Evolutionary conservation across 2,797 vertebrate species (phyloP), one percentile per base, ranked within the genome.

Genomic region (Rhadinocentrus ornatus): DNA sequence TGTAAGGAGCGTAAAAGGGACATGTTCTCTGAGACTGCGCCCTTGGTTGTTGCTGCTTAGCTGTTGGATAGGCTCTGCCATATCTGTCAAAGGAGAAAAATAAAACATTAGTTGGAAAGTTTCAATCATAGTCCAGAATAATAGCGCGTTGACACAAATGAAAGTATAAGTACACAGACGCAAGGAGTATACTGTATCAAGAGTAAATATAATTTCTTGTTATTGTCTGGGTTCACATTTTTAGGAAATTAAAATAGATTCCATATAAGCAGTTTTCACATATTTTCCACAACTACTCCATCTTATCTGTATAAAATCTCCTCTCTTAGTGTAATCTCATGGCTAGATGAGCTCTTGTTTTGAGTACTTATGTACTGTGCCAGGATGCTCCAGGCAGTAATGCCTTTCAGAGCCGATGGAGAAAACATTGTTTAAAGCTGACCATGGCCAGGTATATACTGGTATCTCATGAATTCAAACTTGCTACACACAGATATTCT

Each of bases 31-130:
- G 15, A 83, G 70, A 72, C 95, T 93, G 52, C 92, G 84, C 32
- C 94, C 93, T 1, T 90, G 89, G 81, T 96, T 95, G 9, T 96
- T 96, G 71, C 84, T 92, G 4, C 96, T 94, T 54, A 97, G 87
- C 90, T 96, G 96, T 58, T 96, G 96, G 73, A 97, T 97, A 6
- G 96, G 96, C 73, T 95, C 90, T 1, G 96, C 94, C 96, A 97
- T 97, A 66, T 96, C 96, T 97, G 93, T 84, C n/a, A 57, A 80
- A 77, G 44, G 20, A 83, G 37, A 83, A 12, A 78, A 80, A 78
- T 3, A n/a, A 75, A 58, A 69, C 9, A 26, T 37, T 66, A 69
- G 4, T 10, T 53, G 5, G 63, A 66, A 56, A 72, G 56, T 72
- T 73, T 10, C 66, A 72, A 67, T 20, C 2, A 16, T 15, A 15